Conservation (phyloP, 2,888 invertebrate species). For the Sinopyrophorus schimmeli region DNA sequence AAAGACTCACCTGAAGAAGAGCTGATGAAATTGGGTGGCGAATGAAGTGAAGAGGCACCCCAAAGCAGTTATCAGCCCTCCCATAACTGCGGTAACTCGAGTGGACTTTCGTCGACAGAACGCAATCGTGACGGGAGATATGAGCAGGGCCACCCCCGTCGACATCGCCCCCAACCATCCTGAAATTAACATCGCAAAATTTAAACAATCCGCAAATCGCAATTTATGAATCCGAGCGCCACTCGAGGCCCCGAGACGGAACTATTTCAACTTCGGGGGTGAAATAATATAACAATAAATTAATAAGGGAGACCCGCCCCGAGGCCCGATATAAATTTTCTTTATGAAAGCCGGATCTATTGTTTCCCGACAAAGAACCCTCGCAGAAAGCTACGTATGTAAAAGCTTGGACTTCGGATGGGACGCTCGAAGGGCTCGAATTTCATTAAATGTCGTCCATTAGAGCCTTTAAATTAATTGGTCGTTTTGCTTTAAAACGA, state of each 20-base stretch:
- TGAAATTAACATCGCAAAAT: conserved; percentile 65
- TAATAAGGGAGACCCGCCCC: not conserved
- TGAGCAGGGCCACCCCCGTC: conserved; percentile 74
- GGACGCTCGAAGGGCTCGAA: conserved; percentile 10
- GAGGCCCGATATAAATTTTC: conserved; percentile 15
- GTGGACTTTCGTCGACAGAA: conserved; percentile 85
- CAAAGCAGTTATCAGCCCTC: conserved; percentile 81
- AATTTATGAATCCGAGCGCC: conserved; percentile 1
- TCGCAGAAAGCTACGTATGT: conserved; percentile 3
- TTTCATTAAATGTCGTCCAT: conserved; percentile 15
- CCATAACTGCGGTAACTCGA: conserved; percentile 84
- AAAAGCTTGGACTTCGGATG: conserved; percentile 5
- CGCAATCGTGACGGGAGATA: conserved; percentile 83
- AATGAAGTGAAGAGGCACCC: conserved; percentile 90
- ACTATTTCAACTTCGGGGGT: no score
- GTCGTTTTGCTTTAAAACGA: conserved; percentile 10
- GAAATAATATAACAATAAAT: no score
- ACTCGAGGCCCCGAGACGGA: no score
- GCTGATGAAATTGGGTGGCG: conserved; percentile 86
- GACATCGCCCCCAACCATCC: conserved; percentile 83
- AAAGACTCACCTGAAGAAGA: conserved; percentile 76
- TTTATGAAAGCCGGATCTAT: conserved; percentile 13
- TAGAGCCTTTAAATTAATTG: conserved; percentile 16
- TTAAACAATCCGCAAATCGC: no score
- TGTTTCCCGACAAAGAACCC: conserved; percentile 3